phyloP scores from a whole-genome alignment of 2,113 vertebrate genomes.

The Taxidea taxus region DNA sequence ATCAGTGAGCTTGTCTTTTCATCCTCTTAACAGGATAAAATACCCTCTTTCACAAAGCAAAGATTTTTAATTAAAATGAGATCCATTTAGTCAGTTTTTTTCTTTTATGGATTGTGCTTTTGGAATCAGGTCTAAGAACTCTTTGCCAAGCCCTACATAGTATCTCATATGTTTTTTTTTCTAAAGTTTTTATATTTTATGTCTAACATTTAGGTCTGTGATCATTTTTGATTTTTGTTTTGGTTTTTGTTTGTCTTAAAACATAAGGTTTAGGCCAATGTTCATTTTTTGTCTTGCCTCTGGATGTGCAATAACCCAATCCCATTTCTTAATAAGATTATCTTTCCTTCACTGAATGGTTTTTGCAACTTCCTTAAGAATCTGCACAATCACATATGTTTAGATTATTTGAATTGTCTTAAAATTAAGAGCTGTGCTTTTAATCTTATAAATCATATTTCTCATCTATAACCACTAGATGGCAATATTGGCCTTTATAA shows the following conservation, averaged over 20 bases:
- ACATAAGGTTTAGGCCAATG: not conserved
- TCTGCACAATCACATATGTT: not conserved
- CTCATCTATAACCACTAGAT: slow-evolving; percentile 17
- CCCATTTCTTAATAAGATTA: not conserved
- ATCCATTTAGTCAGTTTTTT: not conserved
- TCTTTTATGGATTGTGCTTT: not conserved
- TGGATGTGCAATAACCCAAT: not conserved
- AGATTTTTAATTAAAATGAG: not conserved
- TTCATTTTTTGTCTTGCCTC: not conserved
- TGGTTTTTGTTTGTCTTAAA: not conserved
- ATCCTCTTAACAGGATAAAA: not conserved
- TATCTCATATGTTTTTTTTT: rapidly evolving
- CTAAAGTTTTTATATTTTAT: not conserved
- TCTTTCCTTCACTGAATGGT: not conserved
- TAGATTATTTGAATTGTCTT: not conserved
- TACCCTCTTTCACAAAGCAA: not conserved
- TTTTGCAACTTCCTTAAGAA: not conserved
- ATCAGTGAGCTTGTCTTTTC: not conserved
- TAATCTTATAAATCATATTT: not conserved
- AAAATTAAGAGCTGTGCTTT: not conserved
- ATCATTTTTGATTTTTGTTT: not conserved
- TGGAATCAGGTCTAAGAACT: not conserved
- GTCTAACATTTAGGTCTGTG: not conserved
- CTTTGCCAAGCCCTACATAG: not conserved
- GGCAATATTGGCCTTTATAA: slow-evolving; percentile 50